Evolutionary conservation across 2,888 invertebrate genomes (phyloP), one percentile per base, ranked within the genome.

Genomic region (Ennomos erosarius): DNA sequence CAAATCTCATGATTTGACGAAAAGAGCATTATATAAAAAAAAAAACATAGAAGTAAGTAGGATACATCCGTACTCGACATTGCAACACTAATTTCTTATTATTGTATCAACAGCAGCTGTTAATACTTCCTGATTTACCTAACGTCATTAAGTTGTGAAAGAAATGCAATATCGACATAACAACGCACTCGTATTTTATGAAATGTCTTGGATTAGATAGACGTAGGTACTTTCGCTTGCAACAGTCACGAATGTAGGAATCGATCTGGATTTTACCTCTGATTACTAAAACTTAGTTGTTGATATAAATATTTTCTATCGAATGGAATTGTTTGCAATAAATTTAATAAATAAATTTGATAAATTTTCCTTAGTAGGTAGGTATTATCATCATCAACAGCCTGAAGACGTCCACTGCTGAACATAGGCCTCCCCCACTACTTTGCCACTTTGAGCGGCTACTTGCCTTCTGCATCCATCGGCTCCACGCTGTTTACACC

Each of bases 91-190:
- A 44, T 1, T 26, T 26, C 3, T 6, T 26, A 26, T 44, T 34
- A 34, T 36, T 44, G 36, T 51, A 35, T 43, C 39, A 42, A 49
- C 61, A 55, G 38, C 39, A 42, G 47, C 61, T 52, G 38, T 51
- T 55, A 10, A 11, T 39, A 37, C 55, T 64, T 50, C 53, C 55
- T 26, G 50, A 48, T 44, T 63, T 55, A 55, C 62, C 44, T 50
- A 62, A 64, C 55, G 26, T 44, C 49, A 39, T 54, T 46, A 46
- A 54, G 53, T 66, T 66, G 65, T 64, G 67, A 65, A 65, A 67
- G 55, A 54, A 64, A 60, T 56, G 58, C 49, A 58, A 64, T 64
- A 60, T 59, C 35, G 47, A 48, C 38, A 55, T 56, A 59, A 57
- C 56, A 52, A 53, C 62, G 43, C 40, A 59, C 34, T 50, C 6